Conservation (phyloP, 2,113 vertebrate genomes). For the Ramphastos sulfuratus region DNA sequence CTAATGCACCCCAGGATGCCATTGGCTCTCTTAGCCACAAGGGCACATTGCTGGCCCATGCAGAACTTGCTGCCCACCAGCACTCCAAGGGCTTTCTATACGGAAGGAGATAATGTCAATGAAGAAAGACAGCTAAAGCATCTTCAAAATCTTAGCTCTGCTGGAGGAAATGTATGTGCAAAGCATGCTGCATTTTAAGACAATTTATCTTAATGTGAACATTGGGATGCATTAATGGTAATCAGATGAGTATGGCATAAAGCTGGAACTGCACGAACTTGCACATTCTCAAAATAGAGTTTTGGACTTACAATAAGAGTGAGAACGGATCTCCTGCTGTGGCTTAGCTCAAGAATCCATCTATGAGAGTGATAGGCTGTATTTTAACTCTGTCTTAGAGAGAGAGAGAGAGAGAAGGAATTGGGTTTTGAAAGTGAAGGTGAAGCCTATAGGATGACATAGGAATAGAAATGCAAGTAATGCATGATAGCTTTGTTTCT, state of each 20-base stretch:
- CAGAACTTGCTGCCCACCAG: no score
- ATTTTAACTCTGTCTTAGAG: neutral
- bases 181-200: neutral
- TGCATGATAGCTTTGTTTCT: neutral
- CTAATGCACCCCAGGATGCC: no score
- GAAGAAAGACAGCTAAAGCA: neutral
- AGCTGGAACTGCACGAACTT: neutral
- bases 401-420: neutral
- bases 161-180: neutral
- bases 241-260: neutral
- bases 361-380: neutral
- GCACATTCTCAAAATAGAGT: neutral
- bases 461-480: neutral
- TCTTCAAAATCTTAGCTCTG: neutral
- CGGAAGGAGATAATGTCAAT: neutral
- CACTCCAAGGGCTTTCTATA: no score
- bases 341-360: neutral
- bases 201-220: neutral
- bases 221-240: neutral
- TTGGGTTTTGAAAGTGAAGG: neutral
- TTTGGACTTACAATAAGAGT: neutral
- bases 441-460: neutral
- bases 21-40: no score
- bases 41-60: no score
- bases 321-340: neutral